Evolutionary conservation across 2,888 invertebrate genomes (phyloP).

Genomic region (Noctua fimbriata): DNA sequence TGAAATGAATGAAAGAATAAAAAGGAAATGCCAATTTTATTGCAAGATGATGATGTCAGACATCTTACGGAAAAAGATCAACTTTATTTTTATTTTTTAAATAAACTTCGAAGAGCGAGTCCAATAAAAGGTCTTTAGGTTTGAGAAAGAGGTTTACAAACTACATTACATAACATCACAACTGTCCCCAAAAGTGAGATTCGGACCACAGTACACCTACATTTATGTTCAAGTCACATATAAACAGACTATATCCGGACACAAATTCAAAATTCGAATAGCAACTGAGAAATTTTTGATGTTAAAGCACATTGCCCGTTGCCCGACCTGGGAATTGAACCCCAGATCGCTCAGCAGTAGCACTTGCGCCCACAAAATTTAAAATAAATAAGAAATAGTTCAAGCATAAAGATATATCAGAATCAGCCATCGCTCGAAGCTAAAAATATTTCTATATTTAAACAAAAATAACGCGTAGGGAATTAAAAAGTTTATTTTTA

Average conservation of each 20-base stretch:
- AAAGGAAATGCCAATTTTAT: slow-evolving; percentile 3
- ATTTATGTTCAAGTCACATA: too few relatives aligned
- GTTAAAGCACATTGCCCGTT: neutral
- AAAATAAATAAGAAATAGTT: neutral
- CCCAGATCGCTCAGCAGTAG: neutral
- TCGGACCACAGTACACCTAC: too few relatives aligned
- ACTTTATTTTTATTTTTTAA: neutral
- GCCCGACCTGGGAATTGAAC: too few relatives aligned
- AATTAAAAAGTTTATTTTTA: slow-evolving; percentile 54
- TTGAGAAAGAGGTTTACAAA: neutral
- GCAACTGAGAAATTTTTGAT: neutral
- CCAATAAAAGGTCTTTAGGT: too few relatives aligned
- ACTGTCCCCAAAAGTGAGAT: too few relatives aligned
- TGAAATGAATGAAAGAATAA: slow-evolving; percentile 14
- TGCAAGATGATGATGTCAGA: slow-evolving; percentile 1
- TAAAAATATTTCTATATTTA: slow-evolving; percentile 45
- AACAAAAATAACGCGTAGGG: slow-evolving; percentile 40
- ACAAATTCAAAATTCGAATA: too few relatives aligned
- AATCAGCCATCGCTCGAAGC: slow-evolving; percentile 1
- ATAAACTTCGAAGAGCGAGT: neutral
- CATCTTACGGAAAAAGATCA: neutral
- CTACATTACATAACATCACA: too few relatives aligned
- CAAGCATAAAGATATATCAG: slow-evolving; percentile 24
- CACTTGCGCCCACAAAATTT: neutral
- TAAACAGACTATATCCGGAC: too few relatives aligned